phyloP scores from a whole-genome alignment of 2,797 vertebrate species.

The Gymnothorax javanicus region DNA sequence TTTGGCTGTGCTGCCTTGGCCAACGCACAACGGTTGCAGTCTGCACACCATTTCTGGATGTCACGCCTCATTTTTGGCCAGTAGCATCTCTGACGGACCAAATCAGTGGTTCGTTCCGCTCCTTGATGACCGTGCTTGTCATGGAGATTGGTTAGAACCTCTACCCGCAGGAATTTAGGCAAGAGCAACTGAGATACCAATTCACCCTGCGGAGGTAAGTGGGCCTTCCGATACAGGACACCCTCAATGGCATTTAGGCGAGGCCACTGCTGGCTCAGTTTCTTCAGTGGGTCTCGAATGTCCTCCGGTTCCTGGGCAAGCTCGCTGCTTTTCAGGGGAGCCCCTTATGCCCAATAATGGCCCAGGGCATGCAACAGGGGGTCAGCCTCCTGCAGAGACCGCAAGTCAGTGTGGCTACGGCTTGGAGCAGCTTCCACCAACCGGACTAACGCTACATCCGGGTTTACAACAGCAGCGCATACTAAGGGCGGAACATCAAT shows the following conservation, averaged over 20 bases:
- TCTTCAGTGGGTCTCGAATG: background rate
- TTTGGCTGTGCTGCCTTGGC: background rate
- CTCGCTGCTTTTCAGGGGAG: background rate
- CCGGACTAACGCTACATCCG: background rate
- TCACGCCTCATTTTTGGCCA: background rate
- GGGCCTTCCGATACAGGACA: too few relatives aligned
- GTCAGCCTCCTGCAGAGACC: background rate
- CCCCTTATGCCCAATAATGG: background rate
- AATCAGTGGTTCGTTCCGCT: background rate
- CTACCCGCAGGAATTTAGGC: too few relatives aligned
- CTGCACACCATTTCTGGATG: constrained; percentile 2
- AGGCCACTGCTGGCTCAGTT: background rate
- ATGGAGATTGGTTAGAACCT: background rate
- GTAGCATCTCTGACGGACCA: constrained; percentile 5
- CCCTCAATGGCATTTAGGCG: background rate
- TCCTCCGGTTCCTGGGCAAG: background rate
- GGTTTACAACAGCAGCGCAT: background rate
- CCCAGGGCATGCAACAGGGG: background rate
- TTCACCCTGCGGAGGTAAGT: too few relatives aligned
- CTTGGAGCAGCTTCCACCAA: background rate
- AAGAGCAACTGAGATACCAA: too few relatives aligned
- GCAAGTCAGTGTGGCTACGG: background rate
- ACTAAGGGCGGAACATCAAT: background rate
- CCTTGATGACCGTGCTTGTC: constrained; percentile 19
- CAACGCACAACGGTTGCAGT: background rate